Evolutionary conservation across 2,888 invertebrate species (phyloP), one percentile per base, ranked within the genome.

Genomic region (Frankliniella fusca): DNA sequence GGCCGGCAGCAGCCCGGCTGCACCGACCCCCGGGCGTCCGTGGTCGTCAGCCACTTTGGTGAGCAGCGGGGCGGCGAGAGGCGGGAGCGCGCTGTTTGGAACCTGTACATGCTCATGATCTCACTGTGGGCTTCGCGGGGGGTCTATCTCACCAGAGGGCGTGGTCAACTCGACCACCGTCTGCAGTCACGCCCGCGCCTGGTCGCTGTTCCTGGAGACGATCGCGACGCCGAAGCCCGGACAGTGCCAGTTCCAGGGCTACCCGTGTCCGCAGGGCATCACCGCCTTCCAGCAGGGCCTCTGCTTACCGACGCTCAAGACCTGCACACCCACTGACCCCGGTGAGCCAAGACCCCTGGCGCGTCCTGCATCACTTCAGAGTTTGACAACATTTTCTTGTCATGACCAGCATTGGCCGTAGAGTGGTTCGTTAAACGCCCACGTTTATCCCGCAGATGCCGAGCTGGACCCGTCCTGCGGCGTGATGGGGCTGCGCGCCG

Each of bases 1-100:
- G 92, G 92, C 1, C 89, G 89, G 83, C 89, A 91, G 84, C 92
- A 92, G 85, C 91, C 91, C 0, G 92, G 92, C 0, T 92, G 92
- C 85, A 88, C 86, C 10, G 91, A 92, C 85, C 88, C 90, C 0
- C 89, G 88, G 85, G 90, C 90, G 83, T 90, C 91, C 1, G 89
- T 92, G n/a, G 88, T 91, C 49, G 89, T 90, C 80, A 89, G 90
- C 61, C 90, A 90, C 85, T 88, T 91, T 81, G 91, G 91, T 91
- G 86, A 85, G 85, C 82, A 85, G 85, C 82, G 27, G 18, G 83
- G 28, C 38, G 2, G 38, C 3, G 38, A 38, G n/a, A n/a, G n/a
- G n/a, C 38, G 38, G 2, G 2, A 38, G 38, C 38, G 5, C 38
- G n/a, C n/a, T n/a, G n/a, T n/a, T n/a, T 38, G 5, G 38, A 5